Percentiles rank a stretch among this genome's conserved stretches.
These are phyloP conservation scores for Nipponacmea schrenckii DNA, from an alignment of 2,888 invertebrate species.

Conservation along the genomic window DNA sequence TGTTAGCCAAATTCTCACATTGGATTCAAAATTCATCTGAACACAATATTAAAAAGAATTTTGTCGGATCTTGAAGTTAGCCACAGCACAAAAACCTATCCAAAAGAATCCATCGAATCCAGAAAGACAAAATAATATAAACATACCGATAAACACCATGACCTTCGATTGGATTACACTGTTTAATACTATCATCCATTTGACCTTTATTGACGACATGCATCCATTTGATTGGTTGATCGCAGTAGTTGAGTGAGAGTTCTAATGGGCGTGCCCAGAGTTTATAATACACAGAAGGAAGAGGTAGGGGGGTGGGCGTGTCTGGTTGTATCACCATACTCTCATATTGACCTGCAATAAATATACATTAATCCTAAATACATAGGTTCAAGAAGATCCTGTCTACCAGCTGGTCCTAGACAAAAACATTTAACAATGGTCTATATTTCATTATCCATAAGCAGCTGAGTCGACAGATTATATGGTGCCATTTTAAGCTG, in stretches of 20 bases:
- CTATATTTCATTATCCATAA: too few species aligned
- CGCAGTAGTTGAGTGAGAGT: constrained; percentile 70
- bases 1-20: too few species aligned
- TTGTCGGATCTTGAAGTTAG: too few species aligned
- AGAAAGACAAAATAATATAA: neutral
- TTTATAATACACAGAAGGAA: constrained; percentile 79
- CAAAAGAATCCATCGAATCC: too few species aligned
- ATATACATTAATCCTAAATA: neutral
- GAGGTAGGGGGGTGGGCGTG: constrained; percentile 76
- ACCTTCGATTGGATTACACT: constrained; percentile 41
- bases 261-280: constrained; percentile 80
- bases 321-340: constrained; percentile 31
- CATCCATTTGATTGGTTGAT: constrained; percentile 75
- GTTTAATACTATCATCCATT: constrained; percentile 65
- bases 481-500: too few species aligned
- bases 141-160: constrained; percentile 24
- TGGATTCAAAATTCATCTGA: too few species aligned
- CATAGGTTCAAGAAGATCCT: too few species aligned
- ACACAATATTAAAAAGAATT: too few species aligned
- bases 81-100: too few species aligned
- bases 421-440: too few species aligned
- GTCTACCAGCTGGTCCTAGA: too few species aligned
- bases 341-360: constrained; percentile 29
- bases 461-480: too few species aligned
- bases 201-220: constrained; percentile 71